Percentiles rank a stretch among this genome's conserved stretches.
phyloP scores from a whole-genome alignment of 2,888 invertebrate genomes.

The Aethes cnicana region DNA sequence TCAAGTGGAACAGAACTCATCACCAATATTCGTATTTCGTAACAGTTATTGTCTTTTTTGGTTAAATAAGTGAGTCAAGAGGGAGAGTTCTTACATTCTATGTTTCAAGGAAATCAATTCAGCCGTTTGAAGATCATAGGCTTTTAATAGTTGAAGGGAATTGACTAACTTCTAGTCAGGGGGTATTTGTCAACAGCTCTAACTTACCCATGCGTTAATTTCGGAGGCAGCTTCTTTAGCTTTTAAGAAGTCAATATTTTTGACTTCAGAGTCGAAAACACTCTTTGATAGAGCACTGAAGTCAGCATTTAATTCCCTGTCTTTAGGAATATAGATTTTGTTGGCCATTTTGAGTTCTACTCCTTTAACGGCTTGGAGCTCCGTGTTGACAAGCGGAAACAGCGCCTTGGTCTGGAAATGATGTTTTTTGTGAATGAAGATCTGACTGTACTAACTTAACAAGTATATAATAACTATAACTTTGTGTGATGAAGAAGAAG shows the following conservation, averaged over 20 bases:
- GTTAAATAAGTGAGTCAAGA: too few species aligned
- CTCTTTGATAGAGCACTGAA: conserved; percentile 80
- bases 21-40: too few species aligned
- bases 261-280: conserved; percentile 84
- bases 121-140: too few species aligned
- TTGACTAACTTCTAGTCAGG: too few species aligned
- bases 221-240: conserved; percentile 63
- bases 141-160: too few species aligned
- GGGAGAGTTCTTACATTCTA: too few species aligned
- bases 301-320: conserved; percentile 70
- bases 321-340: conserved; percentile 83
- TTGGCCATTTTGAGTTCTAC: conserved; percentile 85
- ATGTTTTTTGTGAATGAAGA: neutral
- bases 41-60: too few species aligned
- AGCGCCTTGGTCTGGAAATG: conserved; percentile 56
- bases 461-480: too few species aligned
- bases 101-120: too few species aligned
- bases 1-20: too few species aligned
- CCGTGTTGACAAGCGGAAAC: conserved; percentile 45
- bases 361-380: conserved; percentile 56
- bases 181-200: neutral
- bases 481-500: too few species aligned
- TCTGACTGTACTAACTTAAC: too few species aligned
- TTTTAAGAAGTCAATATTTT: conserved; percentile 83
- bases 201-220: conserved; percentile 90